A percentile compares a stretch with the other conserved stretches of the same genome.
Evolutionary conservation across 2,113 vertebrate species (phyloP).

Genomic region (Lophotis ruficrista): DNA sequence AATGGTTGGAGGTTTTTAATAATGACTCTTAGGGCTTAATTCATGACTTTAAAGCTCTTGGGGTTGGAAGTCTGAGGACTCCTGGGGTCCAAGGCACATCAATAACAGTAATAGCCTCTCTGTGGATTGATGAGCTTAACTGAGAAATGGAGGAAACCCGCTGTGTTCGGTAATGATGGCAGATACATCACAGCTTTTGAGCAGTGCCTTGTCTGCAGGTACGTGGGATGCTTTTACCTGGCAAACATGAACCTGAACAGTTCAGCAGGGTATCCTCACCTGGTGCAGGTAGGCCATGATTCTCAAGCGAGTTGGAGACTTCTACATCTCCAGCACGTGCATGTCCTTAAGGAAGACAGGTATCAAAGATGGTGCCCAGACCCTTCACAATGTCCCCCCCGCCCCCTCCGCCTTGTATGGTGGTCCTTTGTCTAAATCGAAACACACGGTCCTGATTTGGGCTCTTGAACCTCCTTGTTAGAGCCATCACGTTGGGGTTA

Average conservation of each 20-base stretch:
- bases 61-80: slow-evolving; percentile 12
- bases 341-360: background rate
- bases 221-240: background rate
- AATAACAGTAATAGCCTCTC: slow-evolving; percentile 29
- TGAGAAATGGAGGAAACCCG: background rate
- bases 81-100: slow-evolving; percentile 46
- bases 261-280: background rate
- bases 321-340: background rate
- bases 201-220: background rate
- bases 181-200: background rate
- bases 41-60: slow-evolving; percentile 36
- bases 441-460: rapidly evolving
- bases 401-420: rapidly evolving
- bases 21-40: slow-evolving; percentile 38
- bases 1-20: slow-evolving; percentile 41
- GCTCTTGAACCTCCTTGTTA: background rate
- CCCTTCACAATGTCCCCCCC: too few relatives aligned
- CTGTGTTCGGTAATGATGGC: background rate
- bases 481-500: background rate
- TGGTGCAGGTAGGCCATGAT: rapidly evolving
- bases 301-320: rapidly evolving
- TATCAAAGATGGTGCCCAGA: background rate
- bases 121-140: slow-evolving; percentile 23
- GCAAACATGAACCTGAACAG: background rate
- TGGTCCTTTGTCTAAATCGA: background rate